Percentiles rank a stretch among this genome's conserved stretches.
Evolutionary conservation across 2,888 invertebrate species (phyloP).

Genomic region (Tryphoninae sp.): DNA sequence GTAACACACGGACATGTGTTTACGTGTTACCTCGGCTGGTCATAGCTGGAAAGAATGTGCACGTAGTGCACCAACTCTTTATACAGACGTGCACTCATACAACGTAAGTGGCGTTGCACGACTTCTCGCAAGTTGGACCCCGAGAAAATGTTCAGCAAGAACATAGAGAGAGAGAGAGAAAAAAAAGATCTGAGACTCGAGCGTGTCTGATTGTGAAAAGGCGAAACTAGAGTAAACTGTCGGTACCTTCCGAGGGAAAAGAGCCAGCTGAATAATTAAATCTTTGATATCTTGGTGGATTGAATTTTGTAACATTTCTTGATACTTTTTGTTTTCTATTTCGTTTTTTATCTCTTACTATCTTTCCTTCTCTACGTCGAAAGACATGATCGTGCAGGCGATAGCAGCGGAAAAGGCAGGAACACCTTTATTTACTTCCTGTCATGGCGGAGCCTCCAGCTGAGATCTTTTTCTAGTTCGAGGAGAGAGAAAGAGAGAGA

Average conservation of each 20-base stretch:
- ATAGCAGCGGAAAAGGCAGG: background rate
- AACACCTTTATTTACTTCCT: slow-evolving; percentile 10
- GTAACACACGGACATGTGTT: slow-evolving; percentile 24
- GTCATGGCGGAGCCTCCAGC: slow-evolving; percentile 4
- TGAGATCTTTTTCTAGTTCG: background rate
- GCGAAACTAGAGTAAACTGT: slow-evolving; percentile 18
- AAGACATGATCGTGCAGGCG: background rate
- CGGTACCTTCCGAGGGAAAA: slow-evolving; percentile 1
- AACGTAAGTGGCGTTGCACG: slow-evolving; percentile 36
- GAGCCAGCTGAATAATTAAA: slow-evolving; percentile 46
- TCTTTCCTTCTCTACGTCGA: background rate
- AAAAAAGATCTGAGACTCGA: slow-evolving; percentile 9
- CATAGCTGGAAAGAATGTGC: slow-evolving; percentile 23
- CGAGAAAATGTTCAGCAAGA: background rate
- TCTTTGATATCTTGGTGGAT: slow-evolving; percentile 38
- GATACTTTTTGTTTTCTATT: background rate
- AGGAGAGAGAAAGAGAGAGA: background rate
- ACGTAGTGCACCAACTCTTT: slow-evolving; percentile 1
- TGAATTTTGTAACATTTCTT: slow-evolving; percentile 17
- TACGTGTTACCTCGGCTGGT: slow-evolving; percentile 1
- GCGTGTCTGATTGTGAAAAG: slow-evolving; percentile 26
- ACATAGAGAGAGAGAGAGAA: too few relatives aligned
- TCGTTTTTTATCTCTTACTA: background rate
- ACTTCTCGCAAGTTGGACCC: slow-evolving; percentile 15
- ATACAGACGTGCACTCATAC: background rate